Conservation (phyloP, 2,888 invertebrate species). For the Mythimna pallens region DNA sequence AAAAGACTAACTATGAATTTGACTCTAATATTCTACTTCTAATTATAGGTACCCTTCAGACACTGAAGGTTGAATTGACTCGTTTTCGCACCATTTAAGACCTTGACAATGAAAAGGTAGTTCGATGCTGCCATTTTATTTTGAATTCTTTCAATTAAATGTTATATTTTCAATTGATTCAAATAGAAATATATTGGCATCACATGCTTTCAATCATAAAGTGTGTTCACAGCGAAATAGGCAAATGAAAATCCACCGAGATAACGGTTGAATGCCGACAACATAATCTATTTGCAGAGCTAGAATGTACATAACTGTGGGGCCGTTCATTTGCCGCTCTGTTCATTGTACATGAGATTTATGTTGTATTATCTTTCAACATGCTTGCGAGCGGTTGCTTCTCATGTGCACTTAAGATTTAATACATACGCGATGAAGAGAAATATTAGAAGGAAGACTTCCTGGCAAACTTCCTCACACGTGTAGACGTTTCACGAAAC, state of each 20-base stretch:
- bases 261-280: constrained; percentile 24
- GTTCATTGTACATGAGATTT: constrained; percentile 41
- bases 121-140: not conserved
- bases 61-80: no score
- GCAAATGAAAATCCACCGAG: constrained; percentile 12
- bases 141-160: constrained; percentile 12
- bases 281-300: constrained; percentile 34
- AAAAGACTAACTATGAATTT: not conserved
- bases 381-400: not conserved
- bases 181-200: constrained; percentile 1
- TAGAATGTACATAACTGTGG: constrained; percentile 30
- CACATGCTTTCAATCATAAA: constrained; percentile 11
- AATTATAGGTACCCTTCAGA: no score
- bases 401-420: not conserved
- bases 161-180: constrained; percentile 19
- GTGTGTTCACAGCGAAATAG: constrained; percentile 7
- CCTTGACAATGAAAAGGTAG: no score
- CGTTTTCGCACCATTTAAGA: no score
- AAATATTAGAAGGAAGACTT: not conserved
- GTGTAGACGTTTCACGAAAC: constrained; percentile 7
- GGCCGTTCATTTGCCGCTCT: constrained; percentile 26
- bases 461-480: constrained; percentile 22
- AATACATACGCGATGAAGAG: not conserved
- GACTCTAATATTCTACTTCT: not conserved
- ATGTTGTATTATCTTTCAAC: constrained; percentile 13